Conservation (phyloP, 2,113 vertebrate species). For the Pygoscelis adeliae region DNA sequence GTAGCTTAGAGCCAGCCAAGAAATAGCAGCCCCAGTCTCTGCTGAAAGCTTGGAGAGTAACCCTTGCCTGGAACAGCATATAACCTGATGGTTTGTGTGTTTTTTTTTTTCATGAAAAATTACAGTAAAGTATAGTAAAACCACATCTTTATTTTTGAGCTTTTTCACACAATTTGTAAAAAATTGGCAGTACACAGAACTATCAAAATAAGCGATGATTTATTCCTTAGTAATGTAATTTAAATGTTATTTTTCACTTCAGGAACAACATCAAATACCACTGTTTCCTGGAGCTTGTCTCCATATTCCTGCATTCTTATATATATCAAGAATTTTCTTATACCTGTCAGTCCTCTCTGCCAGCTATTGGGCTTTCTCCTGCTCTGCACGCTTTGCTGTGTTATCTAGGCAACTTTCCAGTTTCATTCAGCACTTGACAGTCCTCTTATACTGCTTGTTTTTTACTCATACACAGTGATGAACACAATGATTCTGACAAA, state of each 20-base stretch:
- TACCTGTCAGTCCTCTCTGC: not conserved
- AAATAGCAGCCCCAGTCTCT: not conserved
- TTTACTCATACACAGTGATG: not conserved
- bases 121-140: not conserved
- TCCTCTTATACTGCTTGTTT: not conserved
- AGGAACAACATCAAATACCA: not conserved
- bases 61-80: not conserved
- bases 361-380: not conserved
- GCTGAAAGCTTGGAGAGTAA: not conserved
- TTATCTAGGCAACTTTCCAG: not conserved
- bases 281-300: not conserved
- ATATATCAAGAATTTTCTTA: not conserved
- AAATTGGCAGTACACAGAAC: not conserved
- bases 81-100: not conserved
- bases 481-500: not conserved
- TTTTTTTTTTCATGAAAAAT: not conserved
- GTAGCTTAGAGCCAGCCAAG: not conserved
- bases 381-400: not conserved
- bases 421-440: not conserved
- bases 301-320: not conserved
- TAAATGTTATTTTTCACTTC: not conserved
- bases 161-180: not conserved
- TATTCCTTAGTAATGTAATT: not conserved
- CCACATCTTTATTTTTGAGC: not conserved
- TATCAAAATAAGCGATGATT: not conserved